Conservation (phyloP, 2,113 vertebrate species). For the Calidris pugnax region DNA sequence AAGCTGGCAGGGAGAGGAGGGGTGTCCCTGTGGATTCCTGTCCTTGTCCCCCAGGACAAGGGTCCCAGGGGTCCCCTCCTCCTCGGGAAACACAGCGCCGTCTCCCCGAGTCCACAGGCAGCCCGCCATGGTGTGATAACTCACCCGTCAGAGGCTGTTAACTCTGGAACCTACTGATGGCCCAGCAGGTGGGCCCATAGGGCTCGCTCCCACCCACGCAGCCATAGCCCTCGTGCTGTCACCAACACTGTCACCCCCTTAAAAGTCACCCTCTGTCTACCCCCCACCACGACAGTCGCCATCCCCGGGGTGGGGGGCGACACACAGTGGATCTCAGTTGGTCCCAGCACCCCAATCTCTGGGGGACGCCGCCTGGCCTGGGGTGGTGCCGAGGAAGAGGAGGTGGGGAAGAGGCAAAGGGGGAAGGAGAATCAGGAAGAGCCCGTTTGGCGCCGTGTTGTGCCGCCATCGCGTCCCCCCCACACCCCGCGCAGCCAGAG, state of each 20-base stretch:
- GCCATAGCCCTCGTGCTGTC: background rate
- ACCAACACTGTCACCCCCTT: background rate
- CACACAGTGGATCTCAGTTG: background rate
- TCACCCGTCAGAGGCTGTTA: background rate
- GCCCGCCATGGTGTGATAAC: rapidly evolving
- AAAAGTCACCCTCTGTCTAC: background rate
- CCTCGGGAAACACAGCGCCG: rapidly evolving
- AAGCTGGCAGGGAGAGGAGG: background rate
- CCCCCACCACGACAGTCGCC: background rate
- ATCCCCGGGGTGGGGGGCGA: rapidly evolving
- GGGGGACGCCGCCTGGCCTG: background rate
- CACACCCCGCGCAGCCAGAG: background rate
- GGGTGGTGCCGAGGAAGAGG: background rate
- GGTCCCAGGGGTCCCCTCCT: background rate
- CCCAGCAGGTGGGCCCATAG: rapidly evolving
- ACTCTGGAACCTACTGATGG: background rate
- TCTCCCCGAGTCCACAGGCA: background rate
- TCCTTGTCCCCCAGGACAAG: background rate
- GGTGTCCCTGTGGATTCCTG: background rate
- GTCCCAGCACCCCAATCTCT: rapidly evolving
- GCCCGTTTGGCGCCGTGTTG: background rate
- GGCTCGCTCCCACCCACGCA: background rate
- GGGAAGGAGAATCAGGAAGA: background rate
- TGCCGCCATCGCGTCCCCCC: background rate
- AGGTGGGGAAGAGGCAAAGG: background rate